Percentiles rank a stretch among this genome's conserved stretches.
These are phyloP conservation scores for Drosophila ohnishii DNA, from an alignment of 1,140 invertebrate species.

Conservation along the genomic window DNA sequence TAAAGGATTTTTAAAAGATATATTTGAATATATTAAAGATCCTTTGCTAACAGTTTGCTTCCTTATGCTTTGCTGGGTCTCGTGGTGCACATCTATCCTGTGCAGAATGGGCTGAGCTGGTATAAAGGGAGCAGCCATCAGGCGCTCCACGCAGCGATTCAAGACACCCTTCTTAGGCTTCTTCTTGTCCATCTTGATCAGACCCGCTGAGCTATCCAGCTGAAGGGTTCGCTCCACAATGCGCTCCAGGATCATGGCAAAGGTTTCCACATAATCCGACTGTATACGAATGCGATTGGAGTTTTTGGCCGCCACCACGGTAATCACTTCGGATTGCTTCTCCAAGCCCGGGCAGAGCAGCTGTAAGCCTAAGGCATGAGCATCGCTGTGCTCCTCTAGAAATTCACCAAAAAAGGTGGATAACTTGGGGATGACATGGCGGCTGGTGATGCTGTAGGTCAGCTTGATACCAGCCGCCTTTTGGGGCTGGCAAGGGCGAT, in stretches of 20 bases:
- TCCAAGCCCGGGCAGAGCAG: conserved; percentile 67
- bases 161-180: conserved; percentile 60
- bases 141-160: conserved; percentile 66
- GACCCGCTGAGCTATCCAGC: conserved; percentile 44
- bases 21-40: too few relatives aligned
- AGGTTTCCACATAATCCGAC: conserved; percentile 74
- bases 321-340: conserved; percentile 67
- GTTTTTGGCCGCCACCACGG: conserved; percentile 78
- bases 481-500: conserved; percentile 63
- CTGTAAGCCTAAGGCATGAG: conserved; percentile 70
- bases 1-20: background rate
- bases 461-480: conserved; percentile 77
- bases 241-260: conserved; percentile 71
- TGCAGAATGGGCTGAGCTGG: conserved; percentile 69
- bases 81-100: conserved; percentile 70
- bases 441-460: conserved; percentile 71
- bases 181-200: conserved; percentile 66
- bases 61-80: conserved; percentile 74
- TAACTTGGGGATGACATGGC: conserved; percentile 61
- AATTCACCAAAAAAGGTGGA: conserved; percentile 71
- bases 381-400: conserved; percentile 54
- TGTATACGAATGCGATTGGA: conserved; percentile 79
- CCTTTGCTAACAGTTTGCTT: conserved; percentile 61
- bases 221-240: conserved; percentile 59
- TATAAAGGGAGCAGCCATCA: conserved; percentile 67